A percentile compares a stretch with the other conserved stretches of the same genome.
Conservation (phyloP, 2,888 invertebrate species). For the Eulithis prunata region DNA sequence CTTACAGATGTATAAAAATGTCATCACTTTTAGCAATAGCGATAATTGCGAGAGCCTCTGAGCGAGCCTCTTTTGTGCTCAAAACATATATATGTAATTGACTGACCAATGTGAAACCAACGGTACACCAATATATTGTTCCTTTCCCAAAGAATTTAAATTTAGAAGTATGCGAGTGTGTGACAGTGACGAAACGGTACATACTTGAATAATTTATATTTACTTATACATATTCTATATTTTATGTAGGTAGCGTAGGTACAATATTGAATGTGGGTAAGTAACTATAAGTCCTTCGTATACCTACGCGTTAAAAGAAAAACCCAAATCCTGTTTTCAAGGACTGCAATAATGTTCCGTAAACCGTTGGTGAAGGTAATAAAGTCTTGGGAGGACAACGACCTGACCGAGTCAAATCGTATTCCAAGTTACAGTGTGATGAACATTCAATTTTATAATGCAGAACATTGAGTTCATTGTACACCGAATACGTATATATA, state of each 20-base stretch:
- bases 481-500: constrained; percentile 49
- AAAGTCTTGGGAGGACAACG: constrained; percentile 76
- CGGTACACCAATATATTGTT: constrained; percentile 38
- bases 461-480: constrained; percentile 68
- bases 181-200: constrained; percentile 41
- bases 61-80: constrained; percentile 20
- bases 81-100: constrained; percentile 31
- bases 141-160: constrained; percentile 40
- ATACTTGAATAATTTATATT: constrained; percentile 28
- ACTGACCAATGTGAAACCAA: constrained; percentile 34
- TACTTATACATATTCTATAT: not conserved
- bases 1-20: constrained; percentile 4
- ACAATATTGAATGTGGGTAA: constrained; percentile 3
- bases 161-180: constrained; percentile 39
- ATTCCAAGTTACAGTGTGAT: constrained; percentile 70
- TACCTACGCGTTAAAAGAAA: constrained; percentile 29
- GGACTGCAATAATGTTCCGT: constrained; percentile 74
- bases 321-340: constrained; percentile 73
- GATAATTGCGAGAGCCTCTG: constrained; percentile 14
- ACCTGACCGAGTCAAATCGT: constrained; percentile 77
- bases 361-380: constrained; percentile 77
- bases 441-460: constrained; percentile 74
- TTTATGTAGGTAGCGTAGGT: not conserved
- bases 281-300: constrained; percentile 36
- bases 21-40: constrained; percentile 19